Evolutionary conservation across 2,888 invertebrate species (phyloP).

Genomic region (Cryptocephalus moraei): DNA sequence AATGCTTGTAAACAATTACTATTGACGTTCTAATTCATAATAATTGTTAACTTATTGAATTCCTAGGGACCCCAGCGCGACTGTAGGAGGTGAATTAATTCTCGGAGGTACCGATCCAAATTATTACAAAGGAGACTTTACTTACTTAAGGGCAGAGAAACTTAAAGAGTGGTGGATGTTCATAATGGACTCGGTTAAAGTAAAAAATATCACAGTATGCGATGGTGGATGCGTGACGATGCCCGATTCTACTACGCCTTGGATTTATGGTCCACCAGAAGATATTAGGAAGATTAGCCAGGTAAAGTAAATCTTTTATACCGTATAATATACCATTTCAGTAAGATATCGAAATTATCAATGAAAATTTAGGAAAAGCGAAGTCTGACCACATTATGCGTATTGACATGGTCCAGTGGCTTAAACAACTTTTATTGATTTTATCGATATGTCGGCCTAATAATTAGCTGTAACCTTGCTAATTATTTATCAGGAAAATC

Average conservation of each 20-base stretch:
- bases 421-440: too few relatives aligned
- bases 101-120: conserved; percentile 91
- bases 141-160: conserved; percentile 74
- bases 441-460: not conserved
- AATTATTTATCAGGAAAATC: too few relatives aligned
- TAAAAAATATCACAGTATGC: conserved; percentile 53
- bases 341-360: too few relatives aligned
- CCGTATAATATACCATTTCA: too few relatives aligned
- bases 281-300: conserved; percentile 77
- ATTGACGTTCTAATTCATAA: not conserved
- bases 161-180: conserved; percentile 99
- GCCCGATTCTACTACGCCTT: conserved; percentile 92
- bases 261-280: conserved; percentile 79
- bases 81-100: conserved; percentile 78
- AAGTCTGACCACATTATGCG: too few relatives aligned
- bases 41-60: conserved; percentile 2
- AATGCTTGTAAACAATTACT: too few relatives aligned
- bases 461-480: too few relatives aligned
- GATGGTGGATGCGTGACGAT: conserved; percentile 83
- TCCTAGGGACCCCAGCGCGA: conserved; percentile 60
- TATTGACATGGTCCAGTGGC: too few relatives aligned
- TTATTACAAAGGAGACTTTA: conserved; percentile 82
- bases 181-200: conserved; percentile 64
- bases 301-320: conserved; percentile 7
- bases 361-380: too few relatives aligned